phyloP scores from a whole-genome alignment of 2,888 invertebrate genomes.

The Seira ritae region DNA sequence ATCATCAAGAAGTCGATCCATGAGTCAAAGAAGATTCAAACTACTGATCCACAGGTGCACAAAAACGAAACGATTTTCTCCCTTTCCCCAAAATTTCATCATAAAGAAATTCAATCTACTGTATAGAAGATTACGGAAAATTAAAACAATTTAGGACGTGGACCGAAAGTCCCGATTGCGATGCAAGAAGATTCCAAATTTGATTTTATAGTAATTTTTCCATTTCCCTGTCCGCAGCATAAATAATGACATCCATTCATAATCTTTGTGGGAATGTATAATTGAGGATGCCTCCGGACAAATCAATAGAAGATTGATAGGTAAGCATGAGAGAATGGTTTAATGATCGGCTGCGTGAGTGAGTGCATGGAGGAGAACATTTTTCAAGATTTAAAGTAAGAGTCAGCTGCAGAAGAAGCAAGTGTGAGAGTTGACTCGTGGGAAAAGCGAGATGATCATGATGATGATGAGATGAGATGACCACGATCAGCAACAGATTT shows the following conservation, averaged over 20 bases:
- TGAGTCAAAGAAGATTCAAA: not conserved
- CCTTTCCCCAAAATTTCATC: too few relatives aligned
- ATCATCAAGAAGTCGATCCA: too few relatives aligned
- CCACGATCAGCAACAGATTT: slow-evolving; percentile 13
- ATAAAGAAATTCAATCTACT: too few relatives aligned
- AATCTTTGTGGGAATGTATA: slow-evolving; percentile 47
- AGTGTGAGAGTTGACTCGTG: slow-evolving; percentile 60
- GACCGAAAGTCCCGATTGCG: slow-evolving; percentile 14
- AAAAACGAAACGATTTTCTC: too few relatives aligned
- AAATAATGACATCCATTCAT: slow-evolving; percentile 54
- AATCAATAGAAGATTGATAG: slow-evolving; percentile 57
- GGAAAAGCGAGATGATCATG: slow-evolving; percentile 49
- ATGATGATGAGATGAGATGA: slow-evolving; percentile 43
- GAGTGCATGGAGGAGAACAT: slow-evolving; percentile 43
- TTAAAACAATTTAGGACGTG: not conserved
- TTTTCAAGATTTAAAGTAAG: slow-evolving; percentile 25
- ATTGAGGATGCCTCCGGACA: slow-evolving; percentile 60
- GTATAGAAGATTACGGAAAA: not conserved
- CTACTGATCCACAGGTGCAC: not conserved
- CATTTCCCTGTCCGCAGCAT: slow-evolving; percentile 51
- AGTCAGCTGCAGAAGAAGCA: slow-evolving; percentile 25
- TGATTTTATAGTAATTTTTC: slow-evolving; percentile 46
- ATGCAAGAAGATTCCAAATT: not conserved
- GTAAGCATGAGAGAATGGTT: slow-evolving; percentile 55
- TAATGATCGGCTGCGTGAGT: slow-evolving; percentile 58